Percentiles rank a stretch among this genome's conserved stretches.
These are phyloP conservation scores for Pelvicachromis taeniatus DNA, from an alignment of 2,113 vertebrate genomes.

Conservation along the genomic window DNA sequence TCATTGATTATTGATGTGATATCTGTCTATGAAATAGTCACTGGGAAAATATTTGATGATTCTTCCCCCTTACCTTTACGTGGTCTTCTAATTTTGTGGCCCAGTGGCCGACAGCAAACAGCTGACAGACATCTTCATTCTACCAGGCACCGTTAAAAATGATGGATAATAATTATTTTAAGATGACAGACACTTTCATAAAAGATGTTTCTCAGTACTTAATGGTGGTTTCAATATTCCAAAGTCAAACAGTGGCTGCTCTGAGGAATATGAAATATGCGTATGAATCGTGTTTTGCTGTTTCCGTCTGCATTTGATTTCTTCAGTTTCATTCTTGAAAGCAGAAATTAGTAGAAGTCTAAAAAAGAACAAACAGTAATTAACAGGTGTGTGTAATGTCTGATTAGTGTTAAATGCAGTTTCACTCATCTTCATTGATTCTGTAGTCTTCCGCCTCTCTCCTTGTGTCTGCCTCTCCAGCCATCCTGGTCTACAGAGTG, in stretches of 20 bases:
- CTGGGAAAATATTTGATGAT: no score
- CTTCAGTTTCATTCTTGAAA: background rate
- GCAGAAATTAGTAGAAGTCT: background rate
- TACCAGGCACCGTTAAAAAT: no score
- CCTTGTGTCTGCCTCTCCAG: constrained; percentile 48
- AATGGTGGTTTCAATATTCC: background rate
- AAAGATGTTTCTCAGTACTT: background rate
- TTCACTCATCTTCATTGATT: background rate
- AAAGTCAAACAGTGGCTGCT: background rate
- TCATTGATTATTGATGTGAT: no score
- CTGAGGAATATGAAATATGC: background rate
- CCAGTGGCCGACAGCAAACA: background rate
- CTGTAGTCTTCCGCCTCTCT: background rate
- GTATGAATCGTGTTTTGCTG: background rate
- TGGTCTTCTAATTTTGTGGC: background rate
- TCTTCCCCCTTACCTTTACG: background rate
- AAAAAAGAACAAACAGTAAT: background rate
- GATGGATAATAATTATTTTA: background rate
- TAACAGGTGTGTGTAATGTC: background rate
- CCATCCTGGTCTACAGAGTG: constrained; percentile 87
- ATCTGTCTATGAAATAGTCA: no score
- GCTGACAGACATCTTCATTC: no score
- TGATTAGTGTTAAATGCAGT: background rate
- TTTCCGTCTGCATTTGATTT: background rate
- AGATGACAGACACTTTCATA: background rate